Conservation (phyloP, 2,888 invertebrate species). For the Argyresthia albistria region DNA sequence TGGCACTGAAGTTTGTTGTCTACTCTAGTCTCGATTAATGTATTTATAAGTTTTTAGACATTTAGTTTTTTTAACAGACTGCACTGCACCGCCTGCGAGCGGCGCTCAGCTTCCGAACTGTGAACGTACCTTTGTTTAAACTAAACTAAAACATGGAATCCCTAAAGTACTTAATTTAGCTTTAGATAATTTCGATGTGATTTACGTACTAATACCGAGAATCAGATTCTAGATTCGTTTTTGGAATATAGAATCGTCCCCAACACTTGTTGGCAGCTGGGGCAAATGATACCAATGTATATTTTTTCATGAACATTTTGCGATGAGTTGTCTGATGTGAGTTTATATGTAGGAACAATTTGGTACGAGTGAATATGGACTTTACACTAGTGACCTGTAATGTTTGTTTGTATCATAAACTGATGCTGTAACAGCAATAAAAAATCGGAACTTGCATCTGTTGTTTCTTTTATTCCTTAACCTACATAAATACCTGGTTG, state of each 20-base stretch:
- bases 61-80: conserved; percentile 35
- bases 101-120: conserved; percentile 29
- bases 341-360: conserved; percentile 22
- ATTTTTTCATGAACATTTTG: conserved; percentile 25
- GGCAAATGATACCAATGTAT: conserved; percentile 14
- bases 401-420: conserved; percentile 65
- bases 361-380: conserved; percentile 50
- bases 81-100: conserved; percentile 38
- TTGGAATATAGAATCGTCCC: conserved; percentile 1
- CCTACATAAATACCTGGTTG: too few species aligned
- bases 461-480: conserved; percentile 9
- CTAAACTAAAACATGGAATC: conserved; percentile 9
- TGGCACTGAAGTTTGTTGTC: conserved; percentile 23
- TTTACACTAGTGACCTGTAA: conserved; percentile 56
- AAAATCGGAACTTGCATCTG: conserved; percentile 51
- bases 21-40: conserved; percentile 35
- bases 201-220: conserved; percentile 16
- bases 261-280: neutral
- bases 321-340: conserved; percentile 7
- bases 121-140: neutral
- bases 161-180: conserved; percentile 54
- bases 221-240: conserved; percentile 1
- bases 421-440: conserved; percentile 70
- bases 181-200: conserved; percentile 33
- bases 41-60: conserved; percentile 31